A percentile compares a stretch with the other conserved stretches of the same genome.
phyloP scores from a whole-genome alignment of 2,797 vertebrate species.

The Chrosomus eos region DNA sequence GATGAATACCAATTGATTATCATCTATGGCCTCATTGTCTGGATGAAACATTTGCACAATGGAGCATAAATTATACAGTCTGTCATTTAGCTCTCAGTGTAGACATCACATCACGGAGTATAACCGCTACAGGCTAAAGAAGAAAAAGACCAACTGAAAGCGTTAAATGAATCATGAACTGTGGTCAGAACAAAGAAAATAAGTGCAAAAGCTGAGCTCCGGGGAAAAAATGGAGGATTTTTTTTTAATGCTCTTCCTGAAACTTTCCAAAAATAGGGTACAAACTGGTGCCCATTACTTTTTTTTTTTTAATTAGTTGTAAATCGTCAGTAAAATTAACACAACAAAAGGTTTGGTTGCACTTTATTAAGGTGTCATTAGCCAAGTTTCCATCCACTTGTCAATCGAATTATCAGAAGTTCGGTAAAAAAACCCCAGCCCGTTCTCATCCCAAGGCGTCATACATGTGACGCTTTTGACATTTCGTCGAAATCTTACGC shows the following conservation, averaged over 20 bases:
- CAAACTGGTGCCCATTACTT: not conserved
- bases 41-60: conserved; percentile 20
- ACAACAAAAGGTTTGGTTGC: too few species aligned
- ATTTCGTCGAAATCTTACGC: too few species aligned
- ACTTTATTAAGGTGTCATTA: too few species aligned
- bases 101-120: not conserved
- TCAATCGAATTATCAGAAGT: too few species aligned
- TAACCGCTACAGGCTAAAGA: not conserved
- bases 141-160: not conserved
- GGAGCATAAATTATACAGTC: not conserved
- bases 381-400: too few species aligned
- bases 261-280: not conserved
- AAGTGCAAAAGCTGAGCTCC: not conserved
- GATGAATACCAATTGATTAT: conserved; percentile 33
- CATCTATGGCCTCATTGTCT: conserved; percentile 18
- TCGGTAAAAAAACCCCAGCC: too few species aligned
- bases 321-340: too few species aligned
- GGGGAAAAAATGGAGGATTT: not conserved
- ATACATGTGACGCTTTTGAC: too few species aligned
- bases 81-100: not conserved
- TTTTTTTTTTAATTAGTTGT: too few species aligned
- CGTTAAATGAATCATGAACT: conserved; percentile 1
- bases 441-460: too few species aligned
- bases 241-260: not conserved
- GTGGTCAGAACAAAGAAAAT: not conserved